Conservation (phyloP, 2,888 invertebrate species). For the Hydropsyche betteni region DNA sequence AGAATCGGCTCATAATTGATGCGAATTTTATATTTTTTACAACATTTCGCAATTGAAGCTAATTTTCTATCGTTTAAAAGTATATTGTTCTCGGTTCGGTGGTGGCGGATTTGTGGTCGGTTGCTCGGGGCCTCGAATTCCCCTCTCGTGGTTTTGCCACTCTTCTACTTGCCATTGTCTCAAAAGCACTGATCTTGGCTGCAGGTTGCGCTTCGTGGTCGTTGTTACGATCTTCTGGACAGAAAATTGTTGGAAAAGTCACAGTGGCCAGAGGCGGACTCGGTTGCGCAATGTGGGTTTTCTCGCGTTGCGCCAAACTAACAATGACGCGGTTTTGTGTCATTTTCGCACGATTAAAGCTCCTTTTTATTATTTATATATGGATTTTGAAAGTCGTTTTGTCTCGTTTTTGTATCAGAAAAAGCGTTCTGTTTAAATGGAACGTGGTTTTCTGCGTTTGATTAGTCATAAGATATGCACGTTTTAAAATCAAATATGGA, state of each 20-base stretch:
- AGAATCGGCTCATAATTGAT: too few relatives aligned
- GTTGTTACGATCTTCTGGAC: too few relatives aligned
- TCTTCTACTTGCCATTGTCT: neutral
- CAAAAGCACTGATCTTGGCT: neutral
- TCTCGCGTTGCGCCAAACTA: neutral
- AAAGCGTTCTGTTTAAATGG: too few relatives aligned
- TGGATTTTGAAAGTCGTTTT: too few relatives aligned
- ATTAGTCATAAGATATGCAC: too few relatives aligned
- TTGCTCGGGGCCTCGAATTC: conserved; percentile 10
- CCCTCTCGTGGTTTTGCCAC: neutral
- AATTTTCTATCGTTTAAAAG: neutral
- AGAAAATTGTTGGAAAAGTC: too few relatives aligned
- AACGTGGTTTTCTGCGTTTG: too few relatives aligned
- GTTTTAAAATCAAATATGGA: too few relatives aligned
- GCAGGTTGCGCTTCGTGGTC: neutral
- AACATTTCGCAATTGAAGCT: neutral
- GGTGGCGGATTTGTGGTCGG: conserved; percentile 11
- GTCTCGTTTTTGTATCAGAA: too few relatives aligned
- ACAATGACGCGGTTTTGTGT: neutral
- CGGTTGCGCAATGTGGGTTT: neutral
- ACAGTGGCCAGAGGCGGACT: too few relatives aligned
- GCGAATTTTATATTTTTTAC: too few relatives aligned
- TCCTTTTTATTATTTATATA: too few relatives aligned
- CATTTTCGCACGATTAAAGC: conserved; percentile 6
- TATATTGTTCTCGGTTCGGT: neutral